Conservation (phyloP, 2,113 vertebrate species). For the Thamnophis sirtalis region DNA sequence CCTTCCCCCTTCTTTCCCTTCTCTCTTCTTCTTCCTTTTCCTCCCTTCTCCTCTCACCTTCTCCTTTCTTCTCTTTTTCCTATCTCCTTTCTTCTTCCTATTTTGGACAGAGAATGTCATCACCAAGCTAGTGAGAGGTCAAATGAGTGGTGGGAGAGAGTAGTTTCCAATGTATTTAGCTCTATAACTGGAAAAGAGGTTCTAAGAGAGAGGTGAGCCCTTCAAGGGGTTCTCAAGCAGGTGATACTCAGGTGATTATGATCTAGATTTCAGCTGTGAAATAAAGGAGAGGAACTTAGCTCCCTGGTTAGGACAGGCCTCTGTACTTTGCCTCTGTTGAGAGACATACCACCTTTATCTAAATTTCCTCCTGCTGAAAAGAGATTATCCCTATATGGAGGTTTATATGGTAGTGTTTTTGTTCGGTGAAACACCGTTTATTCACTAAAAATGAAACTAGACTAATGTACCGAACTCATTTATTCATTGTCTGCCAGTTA, state of each 20-base stretch:
- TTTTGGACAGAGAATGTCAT: not conserved
- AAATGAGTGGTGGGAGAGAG: not conserved
- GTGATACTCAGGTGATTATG: not conserved
- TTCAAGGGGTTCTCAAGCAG: not conserved
- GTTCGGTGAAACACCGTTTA: accelerated
- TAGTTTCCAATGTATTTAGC: not conserved
- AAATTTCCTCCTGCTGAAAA: not conserved
- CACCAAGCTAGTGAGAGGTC: not conserved
- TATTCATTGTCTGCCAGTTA: not conserved
- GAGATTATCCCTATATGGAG: not conserved
- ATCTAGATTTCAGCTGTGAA: not conserved
- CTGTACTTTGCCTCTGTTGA: not conserved
- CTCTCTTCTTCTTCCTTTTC: too few species aligned
- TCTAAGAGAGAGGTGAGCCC: not conserved
- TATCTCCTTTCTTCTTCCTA: not conserved
- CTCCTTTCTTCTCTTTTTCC: too few species aligned
- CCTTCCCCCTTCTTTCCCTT: too few species aligned
- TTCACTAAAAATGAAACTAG: accelerated
- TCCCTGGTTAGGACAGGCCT: not conserved
- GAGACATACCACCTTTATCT: not conserved
- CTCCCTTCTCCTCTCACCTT: too few species aligned
- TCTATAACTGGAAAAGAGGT: not conserved
- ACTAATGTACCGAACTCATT: not conserved
- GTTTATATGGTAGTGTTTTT: not conserved
- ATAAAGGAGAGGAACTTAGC: not conserved